Evolutionary conservation across 2,888 invertebrate species (phyloP), one percentile per base, ranked within the genome.

Genomic region (Meliscaeva auricollis): DNA sequence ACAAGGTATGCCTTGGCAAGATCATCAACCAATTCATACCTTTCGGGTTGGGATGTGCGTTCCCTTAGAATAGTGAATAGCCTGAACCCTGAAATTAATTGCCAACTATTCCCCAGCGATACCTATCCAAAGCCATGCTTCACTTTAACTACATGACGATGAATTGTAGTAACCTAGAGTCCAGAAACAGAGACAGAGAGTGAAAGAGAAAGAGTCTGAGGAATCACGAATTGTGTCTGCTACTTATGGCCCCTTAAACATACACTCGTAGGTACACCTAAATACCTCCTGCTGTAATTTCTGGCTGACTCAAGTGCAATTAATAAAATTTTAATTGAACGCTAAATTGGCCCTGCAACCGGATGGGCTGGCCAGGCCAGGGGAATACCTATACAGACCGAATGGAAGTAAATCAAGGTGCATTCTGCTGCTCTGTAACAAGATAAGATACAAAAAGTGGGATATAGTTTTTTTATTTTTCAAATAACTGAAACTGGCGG

Each of bases 291-390:
- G 41, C 79, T 72, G 72, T 58, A 69, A 41, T 46, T 64, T 26
- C 66, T 60, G n/a, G 48, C 58, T 48, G 13, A 46, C 41, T 73
- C 20, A 35, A 69, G 62, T 60, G 76, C 81, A 85, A 85, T 85
- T 85, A 85, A 85, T 81, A 85, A 85, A 85, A 85, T 73, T 81
- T 85, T 85, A 81, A 85, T 85, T 85, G 77, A 85, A 85, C 58
- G 62, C 62, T 68, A 77, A 77, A 81, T 73, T 85, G 81, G 73
- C 76, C 32, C 74, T 69, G 54, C 60, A 76, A 75, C 73, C 11
- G 8, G 26, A 2, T 68, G 17, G 4, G 13, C 13, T 26, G n/a
- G 60, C 26, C 3, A 4, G 26, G 26, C n/a, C n/a, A 4, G 26
- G 26, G 11, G 26, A 60, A 72, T 62, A 17, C 26, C n/a, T 46